Conservation (phyloP, 1,140 invertebrate species). For the Lordiphosa mommai region DNA sequence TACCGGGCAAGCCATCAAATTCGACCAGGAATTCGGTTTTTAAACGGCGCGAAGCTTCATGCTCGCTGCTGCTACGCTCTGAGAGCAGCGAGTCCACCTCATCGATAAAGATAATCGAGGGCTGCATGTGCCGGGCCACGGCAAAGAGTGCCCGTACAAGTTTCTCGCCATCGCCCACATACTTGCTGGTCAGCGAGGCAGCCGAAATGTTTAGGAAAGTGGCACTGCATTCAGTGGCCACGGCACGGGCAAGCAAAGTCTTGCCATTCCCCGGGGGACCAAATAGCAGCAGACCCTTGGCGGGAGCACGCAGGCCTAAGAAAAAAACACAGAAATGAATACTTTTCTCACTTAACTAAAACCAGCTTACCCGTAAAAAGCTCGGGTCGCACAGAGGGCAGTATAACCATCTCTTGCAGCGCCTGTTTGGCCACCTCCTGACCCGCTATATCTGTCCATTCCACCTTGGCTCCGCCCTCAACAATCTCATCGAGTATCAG, state of each 20-base stretch:
- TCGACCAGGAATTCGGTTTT: constrained; percentile 99
- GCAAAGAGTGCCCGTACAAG: constrained; percentile 96
- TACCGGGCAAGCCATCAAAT: constrained; percentile 93
- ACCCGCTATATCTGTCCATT: constrained; percentile 96
- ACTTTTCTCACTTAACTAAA: not conserved
- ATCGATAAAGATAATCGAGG: constrained; percentile 97
- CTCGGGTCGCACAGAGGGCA: constrained; percentile 96
- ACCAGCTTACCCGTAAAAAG: constrained; percentile 92
- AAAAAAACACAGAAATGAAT: too few species aligned
- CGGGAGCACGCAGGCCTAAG: constrained; percentile 84
- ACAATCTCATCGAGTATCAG: constrained; percentile 88
- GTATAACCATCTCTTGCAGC: constrained; percentile 97
- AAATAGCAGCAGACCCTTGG: constrained; percentile 95
- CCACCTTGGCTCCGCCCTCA: constrained; percentile 88
- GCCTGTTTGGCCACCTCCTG: constrained; percentile 96
- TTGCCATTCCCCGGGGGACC: constrained; percentile 94
- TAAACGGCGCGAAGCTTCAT: constrained; percentile 96
- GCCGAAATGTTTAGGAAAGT: constrained; percentile 99
- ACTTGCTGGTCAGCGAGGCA: constrained; percentile 98
- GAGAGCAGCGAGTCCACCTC: constrained; percentile 97
- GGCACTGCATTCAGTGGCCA: constrained; percentile 94
- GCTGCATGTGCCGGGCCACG: constrained; percentile 94
- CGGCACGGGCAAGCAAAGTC: constrained; percentile 93
- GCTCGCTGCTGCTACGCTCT: constrained; percentile 94
- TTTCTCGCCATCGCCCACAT: constrained; percentile 99